phyloP scores from a whole-genome alignment of 2,113 vertebrate genomes.

The Anser cygnoides region DNA sequence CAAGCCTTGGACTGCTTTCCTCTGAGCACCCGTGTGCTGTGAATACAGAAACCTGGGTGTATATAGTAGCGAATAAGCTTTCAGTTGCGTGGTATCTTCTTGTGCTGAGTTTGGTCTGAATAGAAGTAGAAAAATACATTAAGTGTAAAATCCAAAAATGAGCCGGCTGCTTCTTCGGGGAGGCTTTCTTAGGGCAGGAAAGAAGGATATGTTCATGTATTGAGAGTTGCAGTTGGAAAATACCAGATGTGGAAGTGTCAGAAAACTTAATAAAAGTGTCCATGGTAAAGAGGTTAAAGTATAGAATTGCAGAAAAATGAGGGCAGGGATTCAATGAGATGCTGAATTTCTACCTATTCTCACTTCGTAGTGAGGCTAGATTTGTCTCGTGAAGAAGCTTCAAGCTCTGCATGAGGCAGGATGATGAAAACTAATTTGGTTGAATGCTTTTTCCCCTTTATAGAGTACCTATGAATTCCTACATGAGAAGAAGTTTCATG shows the following conservation, averaged over 20 bases:
- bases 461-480: not conserved
- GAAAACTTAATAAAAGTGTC: not conserved
- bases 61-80: not conserved
- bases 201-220: not conserved
- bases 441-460: not conserved
- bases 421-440: constrained; percentile 30
- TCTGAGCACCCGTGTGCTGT: not conserved
- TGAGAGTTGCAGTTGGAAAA: not conserved
- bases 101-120: not conserved
- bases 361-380: not conserved
- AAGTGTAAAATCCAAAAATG: constrained; percentile 27
- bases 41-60: not conserved
- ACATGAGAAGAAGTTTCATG: not conserved
- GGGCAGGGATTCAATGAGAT: not conserved
- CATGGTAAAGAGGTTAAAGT: not conserved
- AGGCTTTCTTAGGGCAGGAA: not conserved
- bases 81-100: not conserved
- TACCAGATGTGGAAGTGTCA: not conserved
- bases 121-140: not conserved
- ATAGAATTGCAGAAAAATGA: not conserved
- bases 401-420: not conserved
- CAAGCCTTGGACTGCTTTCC: not conserved
- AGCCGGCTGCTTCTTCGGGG: not conserved
- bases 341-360: not conserved
- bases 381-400: not conserved